Evolutionary conservation across 2,113 vertebrate species (phyloP).

Genomic region (Callionymus lyra): DNA sequence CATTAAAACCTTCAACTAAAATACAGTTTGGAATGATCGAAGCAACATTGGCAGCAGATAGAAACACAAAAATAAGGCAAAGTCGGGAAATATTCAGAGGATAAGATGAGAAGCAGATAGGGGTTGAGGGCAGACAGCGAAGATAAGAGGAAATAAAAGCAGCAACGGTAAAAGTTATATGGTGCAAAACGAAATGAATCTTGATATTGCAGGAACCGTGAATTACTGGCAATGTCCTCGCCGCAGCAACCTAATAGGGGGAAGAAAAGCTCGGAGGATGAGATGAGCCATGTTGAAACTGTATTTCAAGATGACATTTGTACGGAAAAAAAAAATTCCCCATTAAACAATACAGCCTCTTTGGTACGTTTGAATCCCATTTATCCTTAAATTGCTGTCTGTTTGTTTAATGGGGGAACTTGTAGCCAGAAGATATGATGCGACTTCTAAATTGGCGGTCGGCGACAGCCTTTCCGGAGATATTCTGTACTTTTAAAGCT

Average conservation of each 20-base stretch:
- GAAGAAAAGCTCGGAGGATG: slow-evolving; percentile 8
- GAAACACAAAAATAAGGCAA: slow-evolving; percentile 12
- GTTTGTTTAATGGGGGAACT: slow-evolving; percentile 19
- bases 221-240: slow-evolving; percentile 32
- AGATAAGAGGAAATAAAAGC: slow-evolving; percentile 31
- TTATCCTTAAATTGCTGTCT: too few species aligned
- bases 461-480: too few species aligned
- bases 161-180: slow-evolving; percentile 27
- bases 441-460: too few species aligned
- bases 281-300: slow-evolving; percentile 27
- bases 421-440: slow-evolving; percentile 1
- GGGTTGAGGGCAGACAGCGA: too few species aligned
- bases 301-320: slow-evolving; percentile 24
- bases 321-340: neutral
- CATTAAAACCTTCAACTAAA: slow-evolving; percentile 31
- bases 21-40: slow-evolving; percentile 17
- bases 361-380: too few species aligned
- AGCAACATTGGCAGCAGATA: too few species aligned
- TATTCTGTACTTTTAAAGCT: too few species aligned
- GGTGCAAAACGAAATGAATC: slow-evolving; percentile 31
- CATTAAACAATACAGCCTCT: too few species aligned
- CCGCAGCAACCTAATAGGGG: neutral
- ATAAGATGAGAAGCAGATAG: too few species aligned
- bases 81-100: too few species aligned
- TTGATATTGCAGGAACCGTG: slow-evolving; percentile 24